phyloP scores from a whole-genome alignment of 2,888 invertebrate genomes.

The Panzeria rudis region DNA sequence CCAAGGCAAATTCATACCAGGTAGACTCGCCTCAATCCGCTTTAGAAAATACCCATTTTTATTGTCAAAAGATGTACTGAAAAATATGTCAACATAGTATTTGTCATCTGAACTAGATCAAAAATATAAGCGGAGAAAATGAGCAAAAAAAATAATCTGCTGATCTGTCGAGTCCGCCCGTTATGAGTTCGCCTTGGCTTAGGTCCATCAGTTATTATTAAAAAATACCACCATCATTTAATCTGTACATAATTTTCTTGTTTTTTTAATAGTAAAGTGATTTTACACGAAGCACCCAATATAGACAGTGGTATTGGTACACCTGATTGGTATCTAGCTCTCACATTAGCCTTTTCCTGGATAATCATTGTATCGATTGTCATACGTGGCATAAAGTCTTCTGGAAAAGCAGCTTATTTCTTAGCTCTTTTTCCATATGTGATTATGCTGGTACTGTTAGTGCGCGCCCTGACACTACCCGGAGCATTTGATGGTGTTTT shows the following conservation, averaged over 20 bases:
- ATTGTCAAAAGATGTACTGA: too few relatives aligned
- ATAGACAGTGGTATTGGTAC: conserved; percentile 85
- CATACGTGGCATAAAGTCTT: conserved; percentile 85
- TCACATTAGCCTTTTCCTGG: conserved; percentile 85
- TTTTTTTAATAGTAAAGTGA: conserved; percentile 82
- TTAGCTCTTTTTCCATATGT: conserved; percentile 88
- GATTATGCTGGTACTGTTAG: conserved; percentile 86
- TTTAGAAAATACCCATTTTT: too few relatives aligned
- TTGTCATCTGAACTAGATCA: too few relatives aligned
- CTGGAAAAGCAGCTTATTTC: conserved; percentile 88
- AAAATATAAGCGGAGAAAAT: too few relatives aligned
- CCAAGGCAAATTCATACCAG: too few relatives aligned
- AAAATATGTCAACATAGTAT: too few relatives aligned
- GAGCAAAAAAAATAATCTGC: too few relatives aligned
- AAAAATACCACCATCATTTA: too few relatives aligned
- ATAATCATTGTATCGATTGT: conserved; percentile 84
- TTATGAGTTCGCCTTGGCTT: too few relatives aligned
- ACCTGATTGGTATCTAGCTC: conserved; percentile 85
- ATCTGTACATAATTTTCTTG: background rate
- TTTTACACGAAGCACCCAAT: conserved; percentile 84
- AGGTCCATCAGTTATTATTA: too few relatives aligned
- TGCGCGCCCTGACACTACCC: conserved; percentile 85
- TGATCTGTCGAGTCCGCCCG: too few relatives aligned
- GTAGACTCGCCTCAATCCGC: too few relatives aligned
- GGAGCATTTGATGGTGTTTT: conserved; percentile 87